Conservation (phyloP, 2,888 invertebrate species). For the Schizotus pectinicornis region DNA sequence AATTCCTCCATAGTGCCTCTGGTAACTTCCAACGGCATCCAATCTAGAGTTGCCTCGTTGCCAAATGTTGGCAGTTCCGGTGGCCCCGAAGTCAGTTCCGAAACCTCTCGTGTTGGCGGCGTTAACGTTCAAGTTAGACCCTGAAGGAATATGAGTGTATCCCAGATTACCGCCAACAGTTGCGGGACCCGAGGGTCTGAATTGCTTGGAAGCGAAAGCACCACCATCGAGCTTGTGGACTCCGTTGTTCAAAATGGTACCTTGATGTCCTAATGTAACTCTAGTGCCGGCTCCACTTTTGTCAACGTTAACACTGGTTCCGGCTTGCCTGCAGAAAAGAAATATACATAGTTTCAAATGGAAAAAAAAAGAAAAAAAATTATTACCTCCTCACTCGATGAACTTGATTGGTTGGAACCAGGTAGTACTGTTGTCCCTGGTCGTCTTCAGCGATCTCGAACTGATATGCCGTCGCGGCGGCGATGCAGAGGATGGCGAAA, state of each 20-base stretch:
- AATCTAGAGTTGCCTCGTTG: constrained; percentile 38
- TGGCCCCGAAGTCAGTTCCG: constrained; percentile 42
- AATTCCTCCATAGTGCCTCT: constrained; percentile 42
- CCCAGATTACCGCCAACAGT: constrained; percentile 40
- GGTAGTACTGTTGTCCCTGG: constrained; percentile 29
- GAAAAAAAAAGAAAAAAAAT: no score
- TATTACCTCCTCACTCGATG: constrained; percentile 29
- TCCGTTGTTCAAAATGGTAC: constrained; percentile 38
- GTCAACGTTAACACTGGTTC: constrained; percentile 1
- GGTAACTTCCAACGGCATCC: constrained; percentile 40
- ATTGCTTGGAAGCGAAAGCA: constrained; percentile 40
- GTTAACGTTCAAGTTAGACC: constrained; percentile 36
- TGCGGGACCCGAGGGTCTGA: constrained; percentile 39
- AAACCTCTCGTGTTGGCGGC: constrained; percentile 36
- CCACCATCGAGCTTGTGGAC: constrained; percentile 40
- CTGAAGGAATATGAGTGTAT: constrained; percentile 41
- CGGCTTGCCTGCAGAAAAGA: background rate
- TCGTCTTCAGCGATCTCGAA: constrained; percentile 25
- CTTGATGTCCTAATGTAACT: constrained; percentile 33
- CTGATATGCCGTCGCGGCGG: constrained; percentile 6
- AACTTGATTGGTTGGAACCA: constrained; percentile 25
- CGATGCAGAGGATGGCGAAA: constrained; percentile 4
- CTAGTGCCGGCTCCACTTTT: constrained; percentile 9
- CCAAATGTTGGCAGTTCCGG: constrained; percentile 39
- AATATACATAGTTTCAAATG: background rate